phyloP scores from a whole-genome alignment of 2,113 vertebrate species.

The Pandion haliaetus region DNA sequence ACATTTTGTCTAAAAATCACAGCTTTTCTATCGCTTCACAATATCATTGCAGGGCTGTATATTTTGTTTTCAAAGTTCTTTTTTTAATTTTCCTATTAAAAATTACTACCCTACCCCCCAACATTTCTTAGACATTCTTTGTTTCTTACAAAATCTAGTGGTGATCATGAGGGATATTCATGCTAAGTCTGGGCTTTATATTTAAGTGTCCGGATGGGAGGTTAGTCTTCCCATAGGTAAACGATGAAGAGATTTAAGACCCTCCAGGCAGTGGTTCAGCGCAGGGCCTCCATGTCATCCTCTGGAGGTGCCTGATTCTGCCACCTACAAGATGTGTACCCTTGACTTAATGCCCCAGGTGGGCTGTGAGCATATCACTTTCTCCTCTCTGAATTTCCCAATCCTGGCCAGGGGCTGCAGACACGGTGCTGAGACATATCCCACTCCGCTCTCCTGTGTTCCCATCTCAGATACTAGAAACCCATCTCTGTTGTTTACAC shows the following conservation, averaged over 20 bases:
- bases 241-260: background rate
- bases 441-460: background rate
- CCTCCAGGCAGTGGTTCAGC: background rate
- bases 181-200: background rate
- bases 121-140: background rate
- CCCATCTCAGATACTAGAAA: background rate
- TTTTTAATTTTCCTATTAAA: background rate
- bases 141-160: background rate
- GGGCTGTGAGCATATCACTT: background rate
- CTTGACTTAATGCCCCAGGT: background rate
- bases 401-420: background rate
- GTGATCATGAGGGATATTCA: background rate
- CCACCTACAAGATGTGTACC: background rate
- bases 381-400: background rate
- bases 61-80: background rate
- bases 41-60: background rate
- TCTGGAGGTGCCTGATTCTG: background rate
- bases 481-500: background rate
- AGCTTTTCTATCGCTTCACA: background rate
- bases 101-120: background rate
- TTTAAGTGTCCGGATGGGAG: background rate
- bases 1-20: background rate
- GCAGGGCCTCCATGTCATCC: background rate
- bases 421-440: background rate
- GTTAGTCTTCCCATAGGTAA: background rate